These are phyloP conservation scores for Falco berigora DNA, from an alignment of 2,797 vertebrate species.

Conservation along the genomic window DNA sequence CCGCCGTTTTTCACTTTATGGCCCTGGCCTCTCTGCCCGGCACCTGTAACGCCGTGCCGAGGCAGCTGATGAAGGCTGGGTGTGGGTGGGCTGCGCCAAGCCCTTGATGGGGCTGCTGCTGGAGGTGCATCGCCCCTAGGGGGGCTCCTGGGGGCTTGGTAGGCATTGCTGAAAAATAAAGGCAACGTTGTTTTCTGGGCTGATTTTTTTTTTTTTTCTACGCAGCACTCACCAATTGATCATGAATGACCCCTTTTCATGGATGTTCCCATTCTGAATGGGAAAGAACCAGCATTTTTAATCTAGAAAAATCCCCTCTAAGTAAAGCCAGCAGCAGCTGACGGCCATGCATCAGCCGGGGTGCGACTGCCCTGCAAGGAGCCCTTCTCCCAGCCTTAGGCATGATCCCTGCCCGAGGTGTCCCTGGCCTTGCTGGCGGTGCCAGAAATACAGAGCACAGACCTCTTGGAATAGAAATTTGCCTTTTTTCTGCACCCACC, in stretches of 20 bases:
- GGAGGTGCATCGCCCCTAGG: background rate
- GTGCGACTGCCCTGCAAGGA: fast-evolving
- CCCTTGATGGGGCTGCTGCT: background rate
- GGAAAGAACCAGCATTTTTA: background rate
- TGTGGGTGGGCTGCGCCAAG: background rate
- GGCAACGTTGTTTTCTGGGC: background rate
- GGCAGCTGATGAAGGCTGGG: background rate
- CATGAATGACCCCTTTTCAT: background rate
- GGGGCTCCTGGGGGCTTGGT: background rate
- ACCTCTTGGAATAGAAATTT: background rate
- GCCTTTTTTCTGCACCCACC: background rate
- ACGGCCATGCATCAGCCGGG: background rate
- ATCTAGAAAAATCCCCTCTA: background rate
- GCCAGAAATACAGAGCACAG: background rate
- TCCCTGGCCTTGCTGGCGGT: fast-evolving
- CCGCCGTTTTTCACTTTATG: fast-evolving
- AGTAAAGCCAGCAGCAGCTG: background rate
- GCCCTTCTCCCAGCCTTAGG: background rate
- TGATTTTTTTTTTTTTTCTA: background rate
- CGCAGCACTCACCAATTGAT: background rate
- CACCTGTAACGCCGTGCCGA: background rate
- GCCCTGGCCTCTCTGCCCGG: background rate
- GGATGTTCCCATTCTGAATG: background rate
- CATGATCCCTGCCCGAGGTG: background rate
- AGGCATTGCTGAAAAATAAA: background rate